Evolutionary conservation across 30 jellyfish, hydroid and myxozoan genomes (phyloP).

Genomic region (Mastigias papua): DNA sequence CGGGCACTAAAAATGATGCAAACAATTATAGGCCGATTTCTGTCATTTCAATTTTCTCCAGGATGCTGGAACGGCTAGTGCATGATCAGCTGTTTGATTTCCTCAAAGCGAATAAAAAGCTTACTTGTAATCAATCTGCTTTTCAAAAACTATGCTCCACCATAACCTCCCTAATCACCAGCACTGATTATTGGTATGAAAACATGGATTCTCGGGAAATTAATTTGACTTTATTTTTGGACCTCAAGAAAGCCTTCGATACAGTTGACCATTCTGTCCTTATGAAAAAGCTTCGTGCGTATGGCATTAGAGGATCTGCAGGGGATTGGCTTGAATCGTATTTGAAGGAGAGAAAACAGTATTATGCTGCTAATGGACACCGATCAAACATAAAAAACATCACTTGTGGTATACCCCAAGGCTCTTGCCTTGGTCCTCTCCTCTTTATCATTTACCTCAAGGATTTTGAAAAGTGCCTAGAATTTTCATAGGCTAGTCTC

Average conservation of each 20-base stretch:
- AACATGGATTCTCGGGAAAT: conserved; percentile 20
- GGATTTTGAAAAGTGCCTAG: conserved; percentile 5
- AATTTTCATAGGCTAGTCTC: neutral
- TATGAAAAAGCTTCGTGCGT: conserved; percentile 5
- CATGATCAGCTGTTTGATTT: conserved; percentile 47
- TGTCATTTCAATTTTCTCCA: conserved; percentile 38
- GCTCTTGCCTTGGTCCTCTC: conserved; percentile 33
- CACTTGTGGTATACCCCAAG: conserved; percentile 10
- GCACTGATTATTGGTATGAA: conserved; percentile 57
- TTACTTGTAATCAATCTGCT: conserved; percentile 52
- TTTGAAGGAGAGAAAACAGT: conserved; percentile 5
- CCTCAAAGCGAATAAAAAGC: conserved; percentile 1
- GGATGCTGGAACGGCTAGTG: conserved; percentile 52
- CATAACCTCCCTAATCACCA: conserved; percentile 32
- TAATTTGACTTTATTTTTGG: conserved; percentile 28
- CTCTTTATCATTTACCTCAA: conserved; percentile 12
- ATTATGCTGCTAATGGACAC: conserved; percentile 2
- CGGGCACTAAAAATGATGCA: conserved; percentile 59
- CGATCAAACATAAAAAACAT: conserved; percentile 9
- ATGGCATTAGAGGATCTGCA: conserved; percentile 34
- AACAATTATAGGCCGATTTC: conserved; percentile 52
- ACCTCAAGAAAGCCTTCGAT: conserved; percentile 45
- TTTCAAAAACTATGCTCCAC: conserved; percentile 57
- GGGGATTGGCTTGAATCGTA: conserved; percentile 41
- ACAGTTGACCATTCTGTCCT: conserved; percentile 35